Conservation (phyloP, 2,797 vertebrate species). For the Leptatherina wallacei region DNA sequence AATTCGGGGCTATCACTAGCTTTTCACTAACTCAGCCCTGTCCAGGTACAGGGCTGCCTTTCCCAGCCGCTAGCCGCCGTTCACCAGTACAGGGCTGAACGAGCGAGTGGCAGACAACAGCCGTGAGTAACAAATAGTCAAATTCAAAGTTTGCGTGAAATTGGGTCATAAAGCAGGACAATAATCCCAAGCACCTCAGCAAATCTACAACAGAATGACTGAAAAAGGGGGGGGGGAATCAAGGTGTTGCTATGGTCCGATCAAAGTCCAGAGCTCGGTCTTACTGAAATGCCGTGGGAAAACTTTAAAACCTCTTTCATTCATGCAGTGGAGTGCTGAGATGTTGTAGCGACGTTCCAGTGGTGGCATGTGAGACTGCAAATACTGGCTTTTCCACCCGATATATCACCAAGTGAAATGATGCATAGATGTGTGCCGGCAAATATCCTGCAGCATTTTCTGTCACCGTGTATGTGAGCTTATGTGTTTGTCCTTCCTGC, state of each 20-base stretch:
- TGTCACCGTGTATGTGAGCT: neutral
- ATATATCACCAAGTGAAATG: neutral
- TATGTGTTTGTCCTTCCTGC: neutral
- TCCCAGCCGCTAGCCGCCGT: too few relatives aligned
- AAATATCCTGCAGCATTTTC: neutral
- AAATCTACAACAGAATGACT: neutral
- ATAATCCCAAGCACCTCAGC: neutral
- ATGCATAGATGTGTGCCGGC: neutral
- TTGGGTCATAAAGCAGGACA: neutral
- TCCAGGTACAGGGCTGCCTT: too few relatives aligned
- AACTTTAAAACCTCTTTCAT: neutral
- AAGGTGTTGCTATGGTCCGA: neutral
- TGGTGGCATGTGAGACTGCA: too few relatives aligned
- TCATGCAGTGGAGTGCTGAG: too few relatives aligned
- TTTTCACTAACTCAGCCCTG: too few relatives aligned
- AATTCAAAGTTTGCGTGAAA: neutral
- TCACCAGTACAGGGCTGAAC: too few relatives aligned
- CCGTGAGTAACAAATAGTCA: neutral
- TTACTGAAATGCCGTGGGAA: neutral
- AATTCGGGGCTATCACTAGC: too few relatives aligned
- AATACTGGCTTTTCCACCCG: too few relatives aligned
- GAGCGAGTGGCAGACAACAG: too few relatives aligned
- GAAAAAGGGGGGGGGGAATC: neutral
- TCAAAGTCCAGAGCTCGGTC: neutral
- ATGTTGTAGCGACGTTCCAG: too few relatives aligned